phyloP scores from a whole-genome alignment of 2,113 vertebrate species.

The Rhinogobius similis region DNA sequence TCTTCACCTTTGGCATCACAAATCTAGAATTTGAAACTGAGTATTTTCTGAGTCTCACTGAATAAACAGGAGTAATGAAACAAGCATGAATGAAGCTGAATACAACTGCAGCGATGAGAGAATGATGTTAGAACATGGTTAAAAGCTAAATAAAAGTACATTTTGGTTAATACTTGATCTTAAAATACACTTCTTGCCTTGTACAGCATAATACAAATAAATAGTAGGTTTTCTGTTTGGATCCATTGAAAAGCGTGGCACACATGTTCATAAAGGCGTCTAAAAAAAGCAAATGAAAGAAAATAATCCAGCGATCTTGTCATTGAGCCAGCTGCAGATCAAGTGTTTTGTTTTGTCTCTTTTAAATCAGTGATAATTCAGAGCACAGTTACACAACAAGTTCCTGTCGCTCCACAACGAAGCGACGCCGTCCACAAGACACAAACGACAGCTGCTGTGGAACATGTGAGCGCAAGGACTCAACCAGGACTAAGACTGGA shows the following conservation, averaged over 20 bases:
- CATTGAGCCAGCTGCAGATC: constrained; percentile 1
- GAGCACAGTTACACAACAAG: background rate
- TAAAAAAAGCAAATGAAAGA: background rate
- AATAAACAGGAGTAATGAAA: too few species aligned
- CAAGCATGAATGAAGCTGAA: too few species aligned
- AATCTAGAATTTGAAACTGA: too few species aligned
- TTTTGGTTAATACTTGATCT: too few species aligned
- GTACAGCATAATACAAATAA: too few species aligned
- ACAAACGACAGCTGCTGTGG: background rate
- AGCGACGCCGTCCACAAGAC: too few species aligned
- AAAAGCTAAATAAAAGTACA: too few species aligned
- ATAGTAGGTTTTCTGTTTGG: background rate
- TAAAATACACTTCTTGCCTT: too few species aligned
- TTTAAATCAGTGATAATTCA: background rate
- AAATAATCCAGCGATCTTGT: background rate
- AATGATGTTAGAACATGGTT: too few species aligned
- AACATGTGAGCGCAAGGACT: background rate
- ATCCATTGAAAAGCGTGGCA: background rate
- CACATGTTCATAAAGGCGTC: background rate
- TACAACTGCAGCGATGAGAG: too few species aligned
- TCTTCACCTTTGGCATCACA: too few species aligned
- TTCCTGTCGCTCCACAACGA: constrained; percentile 30
- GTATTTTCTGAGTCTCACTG: too few species aligned
- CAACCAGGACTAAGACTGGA: background rate
- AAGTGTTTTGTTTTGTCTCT: background rate